phyloP scores from a whole-genome alignment of 2,888 invertebrate species.

The Teleiodes luculella region DNA sequence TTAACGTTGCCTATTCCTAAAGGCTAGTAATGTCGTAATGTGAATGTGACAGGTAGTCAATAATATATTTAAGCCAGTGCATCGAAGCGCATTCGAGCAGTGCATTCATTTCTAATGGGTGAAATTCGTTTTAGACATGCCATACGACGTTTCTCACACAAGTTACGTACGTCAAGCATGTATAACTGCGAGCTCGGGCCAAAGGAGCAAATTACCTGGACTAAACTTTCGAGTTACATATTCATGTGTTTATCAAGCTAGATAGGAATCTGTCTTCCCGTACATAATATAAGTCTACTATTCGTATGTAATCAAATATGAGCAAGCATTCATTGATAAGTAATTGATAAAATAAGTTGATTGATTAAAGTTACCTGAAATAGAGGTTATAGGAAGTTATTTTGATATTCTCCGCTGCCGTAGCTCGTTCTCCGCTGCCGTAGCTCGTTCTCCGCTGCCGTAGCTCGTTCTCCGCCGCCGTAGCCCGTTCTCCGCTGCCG shows the following conservation, averaged over 20 bases:
- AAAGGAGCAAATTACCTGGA: background rate
- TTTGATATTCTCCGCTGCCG: background rate
- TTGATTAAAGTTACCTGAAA: no score
- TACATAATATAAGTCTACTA: background rate
- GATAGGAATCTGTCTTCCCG: background rate
- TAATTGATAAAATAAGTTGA: no score
- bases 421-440: background rate
- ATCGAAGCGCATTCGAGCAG: slow-evolving; percentile 24
- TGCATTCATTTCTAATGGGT: slow-evolving; percentile 26
- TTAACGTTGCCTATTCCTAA: no score
- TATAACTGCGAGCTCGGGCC: background rate
- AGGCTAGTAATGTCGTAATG: no score
- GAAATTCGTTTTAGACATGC: slow-evolving; percentile 23
- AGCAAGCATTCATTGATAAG: no score
- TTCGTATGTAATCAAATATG: no score
- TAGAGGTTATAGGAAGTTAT: no score
- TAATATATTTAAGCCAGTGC: slow-evolving; percentile 19
- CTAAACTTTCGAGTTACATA: slow-evolving; percentile 1
- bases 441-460: background rate
- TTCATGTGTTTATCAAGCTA: background rate
- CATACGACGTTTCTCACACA: slow-evolving; percentile 22
- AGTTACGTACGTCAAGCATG: background rate
- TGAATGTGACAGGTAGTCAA: slow-evolving; percentile 10
- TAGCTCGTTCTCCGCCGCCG: no score
- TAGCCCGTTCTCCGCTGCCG: background rate